These are phyloP conservation scores for Girardinus metallicus DNA, from an alignment of 2,797 vertebrate species.

Conservation along the genomic window DNA sequence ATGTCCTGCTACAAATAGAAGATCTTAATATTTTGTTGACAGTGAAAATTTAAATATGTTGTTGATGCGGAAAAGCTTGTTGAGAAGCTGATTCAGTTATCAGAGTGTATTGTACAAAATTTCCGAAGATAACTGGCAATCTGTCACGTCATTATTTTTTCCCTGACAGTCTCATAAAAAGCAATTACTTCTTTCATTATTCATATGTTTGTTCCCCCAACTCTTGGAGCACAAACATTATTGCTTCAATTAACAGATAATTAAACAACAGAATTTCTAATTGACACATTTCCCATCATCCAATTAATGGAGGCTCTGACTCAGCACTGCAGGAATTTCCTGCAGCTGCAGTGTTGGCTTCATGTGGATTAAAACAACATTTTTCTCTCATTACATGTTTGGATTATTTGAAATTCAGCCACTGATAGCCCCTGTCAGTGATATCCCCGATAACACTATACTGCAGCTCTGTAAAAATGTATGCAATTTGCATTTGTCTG, in stretches of 20 bases:
- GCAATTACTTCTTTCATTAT: slow-evolving; percentile 81
- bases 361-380: slow-evolving; percentile 41
- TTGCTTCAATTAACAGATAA: slow-evolving; percentile 81
- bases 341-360: slow-evolving; percentile 41
- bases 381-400: slow-evolving; percentile 35
- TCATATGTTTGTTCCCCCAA: slow-evolving; percentile 78
- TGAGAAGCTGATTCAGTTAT: slow-evolving; percentile 59
- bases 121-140: slow-evolving; percentile 67
- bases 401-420: slow-evolving; percentile 56
- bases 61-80: slow-evolving; percentile 27
- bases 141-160: slow-evolving; percentile 70
- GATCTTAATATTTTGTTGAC: slow-evolving; percentile 35
- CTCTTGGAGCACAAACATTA: slow-evolving; percentile 77
- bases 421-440: slow-evolving; percentile 28
- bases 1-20: slow-evolving; percentile 22
- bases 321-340: slow-evolving; percentile 55
- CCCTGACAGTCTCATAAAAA: slow-evolving; percentile 80
- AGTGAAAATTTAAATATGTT: slow-evolving; percentile 36
- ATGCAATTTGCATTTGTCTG: neutral
- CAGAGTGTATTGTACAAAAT: slow-evolving; percentile 58
- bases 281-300: slow-evolving; percentile 79
- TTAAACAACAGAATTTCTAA: slow-evolving; percentile 82
- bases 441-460: slow-evolving; percentile 18
- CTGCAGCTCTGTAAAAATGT: neutral
- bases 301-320: slow-evolving; percentile 69